These are phyloP conservation scores for Caenorhabditis remanei DNA, from an alignment of 1,140 invertebrate species.

Conservation along the genomic window DNA sequence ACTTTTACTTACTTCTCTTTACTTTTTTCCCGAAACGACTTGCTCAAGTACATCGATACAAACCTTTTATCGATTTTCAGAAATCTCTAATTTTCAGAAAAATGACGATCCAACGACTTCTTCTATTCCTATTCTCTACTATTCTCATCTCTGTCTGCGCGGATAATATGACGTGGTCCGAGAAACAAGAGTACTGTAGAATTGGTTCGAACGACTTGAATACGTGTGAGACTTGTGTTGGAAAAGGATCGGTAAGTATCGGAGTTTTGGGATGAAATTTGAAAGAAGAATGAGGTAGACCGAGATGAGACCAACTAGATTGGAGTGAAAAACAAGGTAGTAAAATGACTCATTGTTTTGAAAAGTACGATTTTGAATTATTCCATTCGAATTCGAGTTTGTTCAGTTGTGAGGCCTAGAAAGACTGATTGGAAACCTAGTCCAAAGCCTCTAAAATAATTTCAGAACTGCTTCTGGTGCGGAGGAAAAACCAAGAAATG, in stretches of 20 bases:
- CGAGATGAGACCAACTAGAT: no score
- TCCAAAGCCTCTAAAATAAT: not conserved
- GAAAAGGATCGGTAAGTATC: conserved; percentile 53
- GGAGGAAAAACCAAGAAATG: conserved; percentile 51
- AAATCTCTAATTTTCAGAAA: not conserved
- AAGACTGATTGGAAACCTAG: no score
- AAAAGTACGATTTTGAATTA: no score
- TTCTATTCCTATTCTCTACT: not conserved
- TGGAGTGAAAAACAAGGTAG: no score
- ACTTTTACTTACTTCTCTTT: not conserved
- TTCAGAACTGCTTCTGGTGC: conserved; percentile 58
- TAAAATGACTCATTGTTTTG: no score
- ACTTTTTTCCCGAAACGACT: not conserved
- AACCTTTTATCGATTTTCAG: not conserved
- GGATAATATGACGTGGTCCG: conserved; percentile 28
- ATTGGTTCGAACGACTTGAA: conserved; percentile 52
- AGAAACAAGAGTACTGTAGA: conserved; percentile 54
- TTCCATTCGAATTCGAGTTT: no score
- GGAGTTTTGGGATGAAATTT: not conserved
- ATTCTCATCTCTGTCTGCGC: not conserved
- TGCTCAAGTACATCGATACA: conserved; percentile 9
- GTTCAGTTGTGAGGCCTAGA: no score
- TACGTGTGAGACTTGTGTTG: conserved; percentile 50
- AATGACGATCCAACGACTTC: conserved; percentile 11
- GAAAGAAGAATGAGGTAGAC: no score